phyloP scores from a whole-genome alignment of 2,888 invertebrate genomes.

The Pammene fasciana region DNA sequence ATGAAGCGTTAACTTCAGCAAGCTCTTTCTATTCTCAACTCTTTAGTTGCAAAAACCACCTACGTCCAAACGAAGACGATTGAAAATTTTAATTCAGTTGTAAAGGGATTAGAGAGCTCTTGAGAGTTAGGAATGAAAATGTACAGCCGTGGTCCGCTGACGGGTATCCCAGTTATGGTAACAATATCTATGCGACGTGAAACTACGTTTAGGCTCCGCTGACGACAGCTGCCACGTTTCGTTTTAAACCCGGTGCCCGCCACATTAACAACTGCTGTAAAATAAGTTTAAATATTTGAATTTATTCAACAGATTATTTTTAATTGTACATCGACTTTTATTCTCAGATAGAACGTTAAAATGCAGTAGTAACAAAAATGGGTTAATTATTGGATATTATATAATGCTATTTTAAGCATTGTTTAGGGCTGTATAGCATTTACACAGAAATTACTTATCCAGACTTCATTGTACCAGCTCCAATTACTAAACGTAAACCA shows the following conservation, averaged over 20 bases:
- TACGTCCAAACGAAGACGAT: neutral
- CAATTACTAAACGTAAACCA: neutral
- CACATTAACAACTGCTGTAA: constrained; percentile 11
- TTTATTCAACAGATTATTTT: neutral
- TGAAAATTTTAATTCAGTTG: neutral
- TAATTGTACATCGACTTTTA: too few relatives aligned
- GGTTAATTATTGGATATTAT: too few relatives aligned
- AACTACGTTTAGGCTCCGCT: constrained; percentile 21
- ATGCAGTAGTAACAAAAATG: too few relatives aligned
- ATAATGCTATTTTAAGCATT: too few relatives aligned
- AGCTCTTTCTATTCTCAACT: constrained; percentile 2
- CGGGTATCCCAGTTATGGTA: constrained; percentile 22
- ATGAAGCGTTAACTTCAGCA: constrained; percentile 18
- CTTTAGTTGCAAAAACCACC: constrained; percentile 3
- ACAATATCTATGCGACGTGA: constrained; percentile 27
- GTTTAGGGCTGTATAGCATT: too few relatives aligned
- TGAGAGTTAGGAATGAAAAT: constrained; percentile 5
- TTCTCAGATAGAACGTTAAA: too few relatives aligned
- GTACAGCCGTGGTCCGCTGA: constrained; percentile 18
- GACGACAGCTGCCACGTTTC: constrained; percentile 32
- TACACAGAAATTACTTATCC: neutral
- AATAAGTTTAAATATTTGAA: neutral
- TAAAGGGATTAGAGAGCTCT: neutral
- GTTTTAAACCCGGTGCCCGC: neutral
- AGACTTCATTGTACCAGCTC: neutral